Conservation (phyloP, 2,888 invertebrate genomes). For the Aradus depressus region DNA sequence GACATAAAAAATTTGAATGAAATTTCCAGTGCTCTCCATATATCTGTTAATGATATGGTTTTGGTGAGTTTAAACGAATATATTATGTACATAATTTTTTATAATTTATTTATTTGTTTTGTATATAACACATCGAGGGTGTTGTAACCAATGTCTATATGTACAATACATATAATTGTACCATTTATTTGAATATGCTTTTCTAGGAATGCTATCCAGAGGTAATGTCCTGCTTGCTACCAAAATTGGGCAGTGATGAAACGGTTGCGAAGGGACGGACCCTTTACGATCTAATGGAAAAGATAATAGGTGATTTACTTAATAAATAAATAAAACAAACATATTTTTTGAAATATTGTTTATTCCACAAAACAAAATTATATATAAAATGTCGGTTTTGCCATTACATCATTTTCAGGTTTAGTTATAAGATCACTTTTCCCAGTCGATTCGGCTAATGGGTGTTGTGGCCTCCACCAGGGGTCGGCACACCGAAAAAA, state of each 20-base stretch:
- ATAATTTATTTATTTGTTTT: not conserved
- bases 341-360: not conserved
- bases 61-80: slow-evolving; percentile 4
- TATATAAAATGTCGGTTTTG: no score
- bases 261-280: not conserved
- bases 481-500: no score
- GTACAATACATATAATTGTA: slow-evolving; percentile 32
- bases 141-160: slow-evolving; percentile 32
- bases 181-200: not conserved
- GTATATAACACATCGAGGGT: not conserved
- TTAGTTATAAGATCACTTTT: no score
- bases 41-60: slow-evolving; percentile 27
- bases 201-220: slow-evolving; percentile 23
- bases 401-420: no score
- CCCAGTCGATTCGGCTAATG: no score
- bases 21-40: slow-evolving; percentile 34
- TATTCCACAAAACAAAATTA: no score
- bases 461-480: no score
- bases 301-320: slow-evolving; percentile 15
- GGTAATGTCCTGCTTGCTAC: slow-evolving; percentile 14
- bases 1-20: slow-evolving; percentile 32
- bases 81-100: not conserved
- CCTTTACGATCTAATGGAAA: slow-evolving; percentile 9
- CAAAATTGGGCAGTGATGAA: slow-evolving; percentile 8
- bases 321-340: not conserved